These are phyloP conservation scores for Pantelozetes paolii DNA, from an alignment of 2,888 invertebrate species.

Conservation along the genomic window DNA sequence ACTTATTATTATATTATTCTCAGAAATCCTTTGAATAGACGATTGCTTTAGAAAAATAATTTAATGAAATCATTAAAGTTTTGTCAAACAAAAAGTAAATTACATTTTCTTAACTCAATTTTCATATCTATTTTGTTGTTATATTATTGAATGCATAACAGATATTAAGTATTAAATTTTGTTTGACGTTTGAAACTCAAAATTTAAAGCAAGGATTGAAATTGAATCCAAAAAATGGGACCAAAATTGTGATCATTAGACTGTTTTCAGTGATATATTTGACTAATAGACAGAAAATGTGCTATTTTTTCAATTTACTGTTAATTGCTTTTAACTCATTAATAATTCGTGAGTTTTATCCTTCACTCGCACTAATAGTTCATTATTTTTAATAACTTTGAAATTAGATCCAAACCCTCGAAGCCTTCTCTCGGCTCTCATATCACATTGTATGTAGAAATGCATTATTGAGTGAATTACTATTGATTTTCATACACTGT, in stretches of 20 bases:
- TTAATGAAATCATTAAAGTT: no score
- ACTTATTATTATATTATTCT: no score
- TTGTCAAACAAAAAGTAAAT: no score
- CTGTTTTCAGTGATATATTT: neutral
- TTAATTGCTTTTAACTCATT: constrained; percentile 15
- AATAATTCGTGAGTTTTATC: neutral
- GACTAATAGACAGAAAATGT: constrained; percentile 1
- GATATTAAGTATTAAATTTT: neutral
- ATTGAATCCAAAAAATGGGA: neutral
- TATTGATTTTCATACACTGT: no score
- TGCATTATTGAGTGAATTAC: no score
- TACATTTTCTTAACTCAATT: no score
- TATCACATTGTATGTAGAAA: no score
- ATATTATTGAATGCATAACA: no score
- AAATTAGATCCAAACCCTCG: constrained; percentile 15
- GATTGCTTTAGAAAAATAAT: no score
- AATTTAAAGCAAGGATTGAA: neutral
- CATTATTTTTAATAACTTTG: constrained; percentile 22
- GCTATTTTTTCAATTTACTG: neutral
- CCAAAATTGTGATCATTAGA: neutral
- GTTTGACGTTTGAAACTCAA: neutral
- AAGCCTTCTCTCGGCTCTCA: neutral
- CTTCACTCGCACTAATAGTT: constrained; percentile 1
- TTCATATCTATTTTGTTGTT: no score
- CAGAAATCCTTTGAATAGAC: no score